Percentiles rank a stretch among this genome's conserved stretches.
phyloP scores from a whole-genome alignment of 2,888 invertebrate genomes.

The Seira sanloemensis region DNA sequence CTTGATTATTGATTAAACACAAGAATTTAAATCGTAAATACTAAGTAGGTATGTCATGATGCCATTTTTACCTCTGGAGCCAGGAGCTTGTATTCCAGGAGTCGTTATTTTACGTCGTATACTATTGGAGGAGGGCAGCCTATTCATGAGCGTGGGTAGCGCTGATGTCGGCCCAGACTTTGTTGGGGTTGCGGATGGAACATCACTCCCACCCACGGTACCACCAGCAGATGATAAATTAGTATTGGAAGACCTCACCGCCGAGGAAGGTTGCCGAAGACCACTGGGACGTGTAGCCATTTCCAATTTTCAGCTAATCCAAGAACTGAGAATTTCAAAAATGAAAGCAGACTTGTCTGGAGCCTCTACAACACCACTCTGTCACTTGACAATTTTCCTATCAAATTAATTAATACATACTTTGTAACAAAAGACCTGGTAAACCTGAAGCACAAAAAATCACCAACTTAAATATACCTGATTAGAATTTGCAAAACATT shows the following conservation, averaged over 20 bases:
- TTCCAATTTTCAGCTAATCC: no score
- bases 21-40: neutral
- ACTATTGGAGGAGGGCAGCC: constrained; percentile 57
- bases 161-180: constrained; percentile 19
- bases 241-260: constrained; percentile 46
- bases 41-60: neutral
- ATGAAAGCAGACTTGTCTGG: no score
- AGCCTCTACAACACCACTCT: no score
- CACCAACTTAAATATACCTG: no score
- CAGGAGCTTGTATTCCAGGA: constrained; percentile 47
- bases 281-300: constrained; percentile 57
- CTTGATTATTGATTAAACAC: neutral
- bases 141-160: constrained; percentile 26
- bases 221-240: constrained; percentile 39
- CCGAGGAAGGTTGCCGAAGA: constrained; percentile 43
- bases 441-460: no score
- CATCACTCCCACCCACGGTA: neutral
- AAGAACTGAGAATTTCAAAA: no score
- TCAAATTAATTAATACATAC: no score
- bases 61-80: constrained; percentile 39
- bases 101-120: constrained; percentile 53
- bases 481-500: no score
- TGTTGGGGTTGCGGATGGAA: constrained; percentile 19
- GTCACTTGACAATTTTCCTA: no score
- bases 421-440: no score